phyloP scores from a whole-genome alignment of 2,797 vertebrate species.

The Dicrostonyx torquatus region DNA sequence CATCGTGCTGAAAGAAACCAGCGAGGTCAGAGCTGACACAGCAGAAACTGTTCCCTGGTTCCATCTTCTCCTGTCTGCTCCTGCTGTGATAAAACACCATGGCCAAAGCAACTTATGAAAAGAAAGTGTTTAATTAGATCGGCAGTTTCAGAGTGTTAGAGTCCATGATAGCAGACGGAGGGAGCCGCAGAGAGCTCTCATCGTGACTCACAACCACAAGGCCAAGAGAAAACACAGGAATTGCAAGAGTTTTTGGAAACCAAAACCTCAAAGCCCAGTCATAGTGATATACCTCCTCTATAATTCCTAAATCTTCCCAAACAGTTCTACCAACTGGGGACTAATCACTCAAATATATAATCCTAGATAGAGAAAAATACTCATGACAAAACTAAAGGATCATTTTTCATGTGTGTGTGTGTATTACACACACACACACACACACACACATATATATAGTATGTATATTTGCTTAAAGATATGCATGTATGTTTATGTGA shows the following conservation, averaged over 20 bases:
- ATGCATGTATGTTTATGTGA: background rate
- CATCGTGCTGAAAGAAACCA: background rate
- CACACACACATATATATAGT: no score
- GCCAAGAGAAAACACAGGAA: background rate
- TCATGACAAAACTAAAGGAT: constrained; percentile 13
- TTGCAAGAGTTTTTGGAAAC: background rate
- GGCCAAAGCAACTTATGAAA: background rate
- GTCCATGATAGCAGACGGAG: background rate
- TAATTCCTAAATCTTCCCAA: background rate
- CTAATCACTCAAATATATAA: background rate
- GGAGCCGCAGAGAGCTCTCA: background rate
- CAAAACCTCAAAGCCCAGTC: background rate
- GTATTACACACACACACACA: no score
- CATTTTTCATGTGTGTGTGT: background rate
- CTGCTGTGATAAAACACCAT: background rate
- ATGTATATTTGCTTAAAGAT: background rate
- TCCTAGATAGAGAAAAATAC: background rate
- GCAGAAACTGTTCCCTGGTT: background rate
- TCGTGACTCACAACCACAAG: background rate
- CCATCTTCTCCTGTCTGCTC: background rate
- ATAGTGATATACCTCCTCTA: background rate
- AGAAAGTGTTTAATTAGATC: background rate
- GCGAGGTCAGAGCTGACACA: background rate
- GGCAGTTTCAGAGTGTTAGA: background rate
- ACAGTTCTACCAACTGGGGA: background rate